Conservation (phyloP, 2,888 invertebrate species). For the Athrips mouffetella region DNA sequence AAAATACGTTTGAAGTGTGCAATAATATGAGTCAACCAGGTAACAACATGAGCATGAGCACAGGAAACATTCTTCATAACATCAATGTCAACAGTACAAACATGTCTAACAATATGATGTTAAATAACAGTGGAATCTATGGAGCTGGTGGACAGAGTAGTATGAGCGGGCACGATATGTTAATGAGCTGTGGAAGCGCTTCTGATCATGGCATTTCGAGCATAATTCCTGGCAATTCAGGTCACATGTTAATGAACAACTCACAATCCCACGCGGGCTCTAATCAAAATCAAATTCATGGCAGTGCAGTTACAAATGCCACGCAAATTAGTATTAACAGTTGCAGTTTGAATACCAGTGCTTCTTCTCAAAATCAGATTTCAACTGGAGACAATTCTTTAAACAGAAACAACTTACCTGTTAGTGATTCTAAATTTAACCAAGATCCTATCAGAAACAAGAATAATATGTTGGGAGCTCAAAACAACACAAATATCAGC, state of each 20-base stretch:
- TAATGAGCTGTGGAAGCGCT: constrained; percentile 65
- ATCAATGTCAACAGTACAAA: constrained; percentile 60
- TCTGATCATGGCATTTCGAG: constrained; percentile 60
- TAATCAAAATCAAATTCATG: constrained; percentile 58
- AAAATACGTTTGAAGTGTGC: constrained; percentile 63
- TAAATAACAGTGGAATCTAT: constrained; percentile 58
- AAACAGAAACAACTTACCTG: constrained; percentile 51
- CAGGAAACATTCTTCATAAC: constrained; percentile 60
- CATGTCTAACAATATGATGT: constrained; percentile 63
- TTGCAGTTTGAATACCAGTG: constrained; percentile 58
- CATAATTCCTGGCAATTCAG: constrained; percentile 51
- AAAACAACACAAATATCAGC: constrained; percentile 46
- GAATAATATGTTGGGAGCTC: constrained; percentile 63
- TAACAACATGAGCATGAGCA: constrained; percentile 52
- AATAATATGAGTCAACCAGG: constrained; percentile 56
- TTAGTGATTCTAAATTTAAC: constrained; percentile 59
- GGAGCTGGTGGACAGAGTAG: constrained; percentile 51
- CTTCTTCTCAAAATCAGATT: constrained; percentile 52
- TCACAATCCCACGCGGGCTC: constrained; percentile 51
- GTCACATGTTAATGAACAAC: constrained; percentile 68
- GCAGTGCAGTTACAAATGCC: constrained; percentile 49
- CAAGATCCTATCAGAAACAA: constrained; percentile 65
- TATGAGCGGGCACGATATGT: constrained; percentile 59
- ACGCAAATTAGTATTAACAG: constrained; percentile 66
- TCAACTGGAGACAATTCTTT: constrained; percentile 57